Evolutionary conservation across 2,797 vertebrate species (phyloP), one percentile per base, ranked within the genome.

Genomic region (Yasuhikotakia modesta): DNA sequence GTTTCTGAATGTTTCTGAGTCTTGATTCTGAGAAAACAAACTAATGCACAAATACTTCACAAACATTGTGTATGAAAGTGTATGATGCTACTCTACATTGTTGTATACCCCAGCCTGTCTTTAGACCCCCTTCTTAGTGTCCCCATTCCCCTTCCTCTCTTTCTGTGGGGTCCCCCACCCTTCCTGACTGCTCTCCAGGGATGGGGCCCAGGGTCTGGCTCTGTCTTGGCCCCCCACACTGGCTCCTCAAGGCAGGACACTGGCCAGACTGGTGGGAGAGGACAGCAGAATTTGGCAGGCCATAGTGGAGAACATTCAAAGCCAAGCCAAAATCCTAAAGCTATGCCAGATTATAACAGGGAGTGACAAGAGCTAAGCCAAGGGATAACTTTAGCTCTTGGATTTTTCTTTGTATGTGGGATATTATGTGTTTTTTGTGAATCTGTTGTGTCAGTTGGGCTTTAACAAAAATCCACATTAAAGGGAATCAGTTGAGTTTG

Each of bases 211-310:
- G 60, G 72, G 63, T 78, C 84, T 80, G 78, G 73, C 79, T 84
- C 80, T 61, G 70, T 66, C 69, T 76, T 79, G 70, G 76, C 66
- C 73, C 79, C 83, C 79, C 60, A 85, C 83, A 17, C 76, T 79
- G 79, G 64, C 79, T 85, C 83, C 83, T 79, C 70, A 74, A 45
- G 60, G 50, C 64, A 80, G 81, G 83, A 85, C 32, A 6, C 57
- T 76, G 69, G 58, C 83, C 83, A 82, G 68, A 76, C 64, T 81
- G 67, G 80, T 82, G 74, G 78, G 78, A 84, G 48, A 80, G 24
- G 35, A 82, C 75, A 70, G 45, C 43, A 77, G 68, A 69, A 19
- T 50, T 79, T 78, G 71, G 76, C 67, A 60, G 81, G 69, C 53
- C 73, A n/a, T 43, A 82, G 76, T 73, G 71, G 73, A 82, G 70